Conservation (phyloP, 1,140 invertebrate species). For the Trachymyrmex cornetzi region DNA sequence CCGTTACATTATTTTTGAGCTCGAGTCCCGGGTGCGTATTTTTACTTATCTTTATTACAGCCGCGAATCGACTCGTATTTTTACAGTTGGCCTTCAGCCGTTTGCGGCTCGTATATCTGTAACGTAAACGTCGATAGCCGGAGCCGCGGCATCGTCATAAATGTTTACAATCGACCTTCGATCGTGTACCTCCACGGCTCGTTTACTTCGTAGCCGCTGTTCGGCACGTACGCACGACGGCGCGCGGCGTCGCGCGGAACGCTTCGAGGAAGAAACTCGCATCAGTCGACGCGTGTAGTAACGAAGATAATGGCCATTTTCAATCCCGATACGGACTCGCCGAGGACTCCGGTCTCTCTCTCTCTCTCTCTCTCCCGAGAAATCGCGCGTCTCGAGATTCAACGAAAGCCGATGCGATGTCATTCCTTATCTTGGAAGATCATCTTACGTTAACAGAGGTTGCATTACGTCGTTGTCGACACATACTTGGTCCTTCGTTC, state of each 20-base stretch:
- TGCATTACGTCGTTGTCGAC: conserved; percentile 37
- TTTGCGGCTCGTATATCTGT: conserved; percentile 42
- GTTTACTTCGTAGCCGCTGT: conserved; percentile 27
- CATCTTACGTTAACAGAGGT: conserved; percentile 55
- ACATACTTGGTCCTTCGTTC: background rate
- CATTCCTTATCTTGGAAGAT: conserved; percentile 36
- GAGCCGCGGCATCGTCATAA: conserved; percentile 25
- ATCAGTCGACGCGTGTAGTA: background rate
- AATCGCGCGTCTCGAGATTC: conserved; percentile 17
- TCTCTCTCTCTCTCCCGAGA: background rate
- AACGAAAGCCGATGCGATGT: conserved; percentile 49
- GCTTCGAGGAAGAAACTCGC: conserved; percentile 44
- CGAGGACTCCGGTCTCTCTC: background rate
- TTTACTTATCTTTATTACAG: conserved; percentile 64
- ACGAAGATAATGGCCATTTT: conserved; percentile 49
- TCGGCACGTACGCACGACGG: conserved; percentile 34
- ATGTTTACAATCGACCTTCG: conserved; percentile 55
- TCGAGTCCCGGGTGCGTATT: background rate
- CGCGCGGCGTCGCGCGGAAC: background rate
- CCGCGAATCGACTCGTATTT: conserved; percentile 38
- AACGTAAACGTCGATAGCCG: conserved; percentile 57
- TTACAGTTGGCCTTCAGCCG: conserved; percentile 38
- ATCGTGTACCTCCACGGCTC: conserved; percentile 30
- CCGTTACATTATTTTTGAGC: conserved; percentile 10
- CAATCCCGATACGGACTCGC: background rate